Percentiles rank a stretch among this genome's conserved stretches.
These are phyloP conservation scores for Halichoeres trimaculatus DNA, from an alignment of 2,113 vertebrate species.

Conservation along the genomic window DNA sequence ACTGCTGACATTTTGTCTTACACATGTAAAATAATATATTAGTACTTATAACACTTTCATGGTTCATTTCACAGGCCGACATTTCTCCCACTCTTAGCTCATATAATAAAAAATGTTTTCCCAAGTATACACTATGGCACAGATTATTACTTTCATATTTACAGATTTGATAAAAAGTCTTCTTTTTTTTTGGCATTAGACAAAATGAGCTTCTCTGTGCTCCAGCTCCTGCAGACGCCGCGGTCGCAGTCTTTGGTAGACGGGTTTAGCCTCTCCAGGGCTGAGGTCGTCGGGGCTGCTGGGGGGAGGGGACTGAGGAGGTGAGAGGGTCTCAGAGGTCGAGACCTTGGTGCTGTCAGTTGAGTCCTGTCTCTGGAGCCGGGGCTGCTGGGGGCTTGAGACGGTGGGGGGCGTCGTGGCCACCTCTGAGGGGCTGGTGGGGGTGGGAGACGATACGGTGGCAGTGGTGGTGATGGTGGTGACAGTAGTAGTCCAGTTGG, in stretches of 20 bases:
- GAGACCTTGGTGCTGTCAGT: conserved; percentile 61
- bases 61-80: conserved; percentile 61
- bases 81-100: conserved; percentile 21
- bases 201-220: conserved; percentile 94
- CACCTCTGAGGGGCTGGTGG: conserved; percentile 1
- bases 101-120: conserved; percentile 38
- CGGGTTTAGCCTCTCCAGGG: conserved; percentile 79
- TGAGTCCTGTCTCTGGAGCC: conserved; percentile 72
- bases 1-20: conserved; percentile 11
- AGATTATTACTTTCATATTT: conserved; percentile 59
- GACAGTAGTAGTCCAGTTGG: conserved; percentile 58
- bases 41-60: conserved; percentile 75
- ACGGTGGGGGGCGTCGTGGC: conserved; percentile 10
- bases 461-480: conserved; percentile 47
- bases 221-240: conserved; percentile 91
- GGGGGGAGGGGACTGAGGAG: conserved; percentile 70
- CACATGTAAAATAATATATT: conserved; percentile 74
- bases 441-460: background rate
- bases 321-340: conserved; percentile 59
- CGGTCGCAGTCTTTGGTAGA: conserved; percentile 89
- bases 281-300: conserved; percentile 82
- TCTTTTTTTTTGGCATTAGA: conserved; percentile 81
- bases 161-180: conserved; percentile 45
- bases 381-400: conserved; percentile 34
- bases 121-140: conserved; percentile 63